Base-by-base conservation (phyloP, 2,888 invertebrate species). In the Ormia ochracea region DNA sequence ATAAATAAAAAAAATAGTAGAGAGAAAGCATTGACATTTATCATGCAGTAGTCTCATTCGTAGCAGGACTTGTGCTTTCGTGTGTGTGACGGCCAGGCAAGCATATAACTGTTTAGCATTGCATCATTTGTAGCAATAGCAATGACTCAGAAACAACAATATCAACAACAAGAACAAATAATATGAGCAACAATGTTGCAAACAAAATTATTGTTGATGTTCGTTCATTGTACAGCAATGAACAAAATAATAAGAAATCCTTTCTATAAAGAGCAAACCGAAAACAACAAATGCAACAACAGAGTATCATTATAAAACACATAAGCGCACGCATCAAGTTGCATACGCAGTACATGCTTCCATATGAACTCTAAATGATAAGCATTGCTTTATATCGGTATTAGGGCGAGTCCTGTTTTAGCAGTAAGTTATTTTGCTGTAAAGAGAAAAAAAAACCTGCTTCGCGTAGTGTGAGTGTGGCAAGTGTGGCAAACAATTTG, bases 41-140 rank as follows among this genome's bases (percentile, higher is more conserved):
- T 38, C 65, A 50, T 28, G 33, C 33, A 76, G 50, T 56, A 77
- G 82, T 83, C n/a, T n/a, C 83, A 82, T 82, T 81, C 81, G 83
- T 83, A 59, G 74, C 19, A n/a, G 26, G 1, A 12, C 28, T 36
- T 48, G 23, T 23, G 65, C 31, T 61, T 48, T 41, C 26, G 14
- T 41, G n/a, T 14, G 5, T 43, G 5, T 3, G 38, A 28, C 38
- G 28, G 17, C 9, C 38, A 23, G 10, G 26, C 14, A 23, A 58
- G 43, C 61, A 72, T 23, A 52, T 45, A 63, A 66, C 58, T 68
- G 43, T 59, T 75, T 68, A 48, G 70, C 66, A 66, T 66, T 80
- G 81, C 81, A 73, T 77, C 73, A 66, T 65, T 72, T 76, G 48
- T 65, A 80, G 78, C 56, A 80, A 66, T 70, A 59, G 45, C 70